Percentiles rank a stretch among this genome's conserved stretches.
Conservation (phyloP, 1,140 invertebrate species). For the Trigoniulus corallinus region DNA sequence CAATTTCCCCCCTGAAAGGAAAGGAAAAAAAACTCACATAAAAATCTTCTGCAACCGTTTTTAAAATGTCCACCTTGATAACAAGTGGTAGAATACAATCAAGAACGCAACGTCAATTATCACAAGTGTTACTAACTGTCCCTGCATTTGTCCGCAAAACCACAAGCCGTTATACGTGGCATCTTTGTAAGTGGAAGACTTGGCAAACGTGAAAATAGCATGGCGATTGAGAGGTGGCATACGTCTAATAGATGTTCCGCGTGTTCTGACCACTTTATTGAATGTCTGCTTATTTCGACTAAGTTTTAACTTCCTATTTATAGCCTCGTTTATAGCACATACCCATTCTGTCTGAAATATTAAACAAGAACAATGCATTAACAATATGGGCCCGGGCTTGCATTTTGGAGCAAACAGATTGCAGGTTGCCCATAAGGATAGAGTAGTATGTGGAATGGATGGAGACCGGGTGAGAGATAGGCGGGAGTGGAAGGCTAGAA, state of each 20-base stretch:
- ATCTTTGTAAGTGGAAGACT: slow-evolving; percentile 50
- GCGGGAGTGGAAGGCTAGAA: too few species aligned
- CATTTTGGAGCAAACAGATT: too few species aligned
- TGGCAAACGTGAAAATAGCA: slow-evolving; percentile 53
- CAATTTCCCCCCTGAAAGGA: slow-evolving; percentile 42
- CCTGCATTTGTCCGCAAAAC: slow-evolving; percentile 64
- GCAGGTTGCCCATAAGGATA: too few species aligned
- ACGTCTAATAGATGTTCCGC: slow-evolving; percentile 22
- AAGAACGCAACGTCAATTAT: too few species aligned
- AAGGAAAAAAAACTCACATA: not conserved
- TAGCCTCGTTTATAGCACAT: slow-evolving; percentile 25
- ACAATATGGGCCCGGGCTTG: too few species aligned
- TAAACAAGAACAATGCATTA: not conserved
- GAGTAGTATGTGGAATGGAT: too few species aligned
- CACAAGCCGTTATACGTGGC: slow-evolving; percentile 55
- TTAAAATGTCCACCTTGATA: too few species aligned
- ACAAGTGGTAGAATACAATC: too few species aligned
- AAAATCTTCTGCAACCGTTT: not conserved
- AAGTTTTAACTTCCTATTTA: slow-evolving; percentile 8
- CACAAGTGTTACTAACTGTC: slow-evolving; percentile 27
- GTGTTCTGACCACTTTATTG: not conserved
- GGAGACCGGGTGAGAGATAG: too few species aligned
- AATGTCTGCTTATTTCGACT: not conserved
- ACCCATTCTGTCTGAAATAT: slow-evolving; percentile 48
- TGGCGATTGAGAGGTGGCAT: slow-evolving; percentile 49